Evolutionary conservation across 1,140 invertebrate species (phyloP), one percentile per base, ranked within the genome.

Genomic region (Mercenaria mercenaria): DNA sequence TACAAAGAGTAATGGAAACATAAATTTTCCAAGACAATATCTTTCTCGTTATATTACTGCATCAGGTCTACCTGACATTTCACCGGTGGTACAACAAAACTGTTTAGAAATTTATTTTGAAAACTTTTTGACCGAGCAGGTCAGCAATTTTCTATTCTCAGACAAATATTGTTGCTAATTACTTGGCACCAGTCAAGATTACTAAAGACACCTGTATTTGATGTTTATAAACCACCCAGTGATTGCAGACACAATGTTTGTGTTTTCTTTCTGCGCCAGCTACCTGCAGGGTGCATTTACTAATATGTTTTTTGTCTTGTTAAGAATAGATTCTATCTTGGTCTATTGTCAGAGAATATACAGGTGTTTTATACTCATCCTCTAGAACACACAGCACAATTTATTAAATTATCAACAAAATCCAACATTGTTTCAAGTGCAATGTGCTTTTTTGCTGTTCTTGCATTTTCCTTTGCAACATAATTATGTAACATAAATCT

Each of bases 121-220:
- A 29, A 64, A 64, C 6, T n/a, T 64, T 64, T 64, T 64, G 59
- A n/a, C 59, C 59, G 8, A 8, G n/a, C 10, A 26, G 59, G 59
- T 64, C 37, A 72, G 67, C 15, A 18, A 72, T 32, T 39, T 72
- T 72, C 67, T 39, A 72, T 72, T 72, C 67, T 72, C 29, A 72
- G 67, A 37, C 67, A 72, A 72, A 72, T 72, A 64, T 64, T 64
- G 32, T 72, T 72, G 67, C 18, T 72, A 72, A 72, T 72, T 72
- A 72, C 67, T 72, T 72, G 67, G 67, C 67, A 72, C 15, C 11
- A 39, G 34, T 39, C 29, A 13, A 29, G 39, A 23, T 72, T 29
- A 8, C n/a, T 3, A 64, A 8, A 72, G 39, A 72, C 67, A 72
- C 67, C 67, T 72, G 67, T 72, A 39, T 1, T 23, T 15, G 18